These are phyloP conservation scores for Megalops cyprinoides DNA, from an alignment of 2,797 vertebrate genomes.

Conservation along the genomic window DNA sequence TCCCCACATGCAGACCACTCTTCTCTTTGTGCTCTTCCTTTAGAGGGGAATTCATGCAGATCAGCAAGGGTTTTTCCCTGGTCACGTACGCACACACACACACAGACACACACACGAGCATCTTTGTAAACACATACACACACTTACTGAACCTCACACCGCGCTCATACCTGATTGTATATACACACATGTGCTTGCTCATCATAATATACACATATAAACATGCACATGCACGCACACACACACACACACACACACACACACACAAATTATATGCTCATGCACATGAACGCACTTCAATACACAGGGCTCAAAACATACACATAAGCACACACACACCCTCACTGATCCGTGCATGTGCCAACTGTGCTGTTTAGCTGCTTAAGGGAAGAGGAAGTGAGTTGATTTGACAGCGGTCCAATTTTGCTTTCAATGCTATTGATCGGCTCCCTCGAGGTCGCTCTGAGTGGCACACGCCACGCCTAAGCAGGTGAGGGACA, in stretches of 20 bases:
- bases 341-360: background rate
- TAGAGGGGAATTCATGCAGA: no score
- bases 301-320: background rate
- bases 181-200: background rate
- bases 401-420: constrained; percentile 77
- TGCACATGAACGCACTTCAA: background rate
- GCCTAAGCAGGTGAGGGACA: background rate
- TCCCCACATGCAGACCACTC: no score
- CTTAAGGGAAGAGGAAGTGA: constrained; percentile 74
- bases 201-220: background rate
- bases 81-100: no score
- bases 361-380: constrained; percentile 54
- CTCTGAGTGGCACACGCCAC: constrained; percentile 59
- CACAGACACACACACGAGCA: no score
- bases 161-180: no score
- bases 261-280: background rate
- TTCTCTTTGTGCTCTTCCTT: no score
- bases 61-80: no score
- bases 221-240: background rate
- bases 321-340: background rate
- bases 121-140: no score
- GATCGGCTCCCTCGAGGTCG: constrained; percentile 70
- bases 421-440: constrained; percentile 77
- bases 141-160: no score
- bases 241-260: background rate